A percentile compares a stretch with the other conserved stretches of the same genome.
Conservation (phyloP, 2,888 invertebrate genomes). For the Melanchra persicariae region DNA sequence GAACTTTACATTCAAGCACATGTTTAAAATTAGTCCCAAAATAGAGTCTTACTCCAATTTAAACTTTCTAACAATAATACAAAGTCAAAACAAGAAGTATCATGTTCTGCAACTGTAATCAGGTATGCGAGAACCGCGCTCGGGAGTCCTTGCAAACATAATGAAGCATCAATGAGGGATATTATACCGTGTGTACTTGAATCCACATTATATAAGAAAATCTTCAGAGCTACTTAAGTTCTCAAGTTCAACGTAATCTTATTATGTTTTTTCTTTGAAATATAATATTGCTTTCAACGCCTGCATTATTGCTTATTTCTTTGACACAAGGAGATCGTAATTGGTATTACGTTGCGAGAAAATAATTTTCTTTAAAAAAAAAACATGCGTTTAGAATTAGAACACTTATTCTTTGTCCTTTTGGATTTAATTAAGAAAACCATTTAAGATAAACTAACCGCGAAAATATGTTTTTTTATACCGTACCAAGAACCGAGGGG, state of each 20-base stretch:
- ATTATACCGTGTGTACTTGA: neutral
- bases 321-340: conserved; percentile 9
- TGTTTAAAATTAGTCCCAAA: neutral
- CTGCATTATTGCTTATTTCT: conserved; percentile 32
- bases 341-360: conserved; percentile 10
- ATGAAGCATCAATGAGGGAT: conserved; percentile 17
- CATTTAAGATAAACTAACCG: neutral
- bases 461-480: neutral
- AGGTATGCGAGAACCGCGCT: neutral
- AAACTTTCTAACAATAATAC: conserved; percentile 10
- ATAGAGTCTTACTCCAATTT: neutral
- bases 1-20: neutral
- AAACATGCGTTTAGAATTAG: neutral
- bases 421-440: neutral
- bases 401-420: neutral
- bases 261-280: conserved; percentile 47
- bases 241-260: conserved; percentile 38
- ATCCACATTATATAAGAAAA: conserved; percentile 22
- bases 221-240: conserved; percentile 25
- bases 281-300: conserved; percentile 27
- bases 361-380: neutral
- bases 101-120: conserved; percentile 11
- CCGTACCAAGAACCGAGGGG: neutral
- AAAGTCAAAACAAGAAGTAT: conserved; percentile 1
- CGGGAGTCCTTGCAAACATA: neutral